phyloP scores from a whole-genome alignment of 1,140 invertebrate genomes.

The Drosophila equinoxialis region DNA sequence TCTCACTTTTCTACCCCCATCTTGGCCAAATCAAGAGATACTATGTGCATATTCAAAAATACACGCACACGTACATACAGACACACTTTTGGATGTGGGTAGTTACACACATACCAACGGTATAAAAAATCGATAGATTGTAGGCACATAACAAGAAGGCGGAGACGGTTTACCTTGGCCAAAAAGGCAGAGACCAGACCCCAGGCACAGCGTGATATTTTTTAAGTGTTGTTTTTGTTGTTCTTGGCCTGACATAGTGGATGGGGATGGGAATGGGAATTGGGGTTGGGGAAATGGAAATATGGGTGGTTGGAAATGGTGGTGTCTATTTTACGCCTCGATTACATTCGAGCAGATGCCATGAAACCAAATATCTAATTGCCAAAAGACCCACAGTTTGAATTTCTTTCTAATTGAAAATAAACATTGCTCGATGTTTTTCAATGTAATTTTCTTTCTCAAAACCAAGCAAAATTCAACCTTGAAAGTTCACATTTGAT shows the following conservation, averaged over 20 bases:
- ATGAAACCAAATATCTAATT: conserved; percentile 71
- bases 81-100: conserved; percentile 12
- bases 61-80: conserved; percentile 21
- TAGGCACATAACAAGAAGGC: conserved; percentile 59
- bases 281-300: conserved; percentile 22
- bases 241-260: conserved; percentile 20
- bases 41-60: conserved; percentile 41
- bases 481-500: conserved; percentile 9
- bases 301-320: conserved; percentile 33
- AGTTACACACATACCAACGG: conserved; percentile 21
- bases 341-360: conserved; percentile 69
- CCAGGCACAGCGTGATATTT: conserved; percentile 70
- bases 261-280: conserved; percentile 32
- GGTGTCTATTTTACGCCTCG: conserved; percentile 68
- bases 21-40: not conserved
- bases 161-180: conserved; percentile 66
- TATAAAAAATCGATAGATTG: conserved; percentile 72
- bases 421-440: conserved; percentile 57
- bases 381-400: conserved; percentile 66
- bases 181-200: conserved; percentile 35
- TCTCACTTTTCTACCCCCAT: not conserved
- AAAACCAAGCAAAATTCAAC: conserved; percentile 22
- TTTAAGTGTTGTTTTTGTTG: conserved; percentile 67
- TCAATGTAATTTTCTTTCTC: conserved; percentile 13
- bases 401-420: conserved; percentile 74